Base-by-base conservation (phyloP, 2,797 vertebrate species). In the Pseudochaenichthys georgianus region DNA sequence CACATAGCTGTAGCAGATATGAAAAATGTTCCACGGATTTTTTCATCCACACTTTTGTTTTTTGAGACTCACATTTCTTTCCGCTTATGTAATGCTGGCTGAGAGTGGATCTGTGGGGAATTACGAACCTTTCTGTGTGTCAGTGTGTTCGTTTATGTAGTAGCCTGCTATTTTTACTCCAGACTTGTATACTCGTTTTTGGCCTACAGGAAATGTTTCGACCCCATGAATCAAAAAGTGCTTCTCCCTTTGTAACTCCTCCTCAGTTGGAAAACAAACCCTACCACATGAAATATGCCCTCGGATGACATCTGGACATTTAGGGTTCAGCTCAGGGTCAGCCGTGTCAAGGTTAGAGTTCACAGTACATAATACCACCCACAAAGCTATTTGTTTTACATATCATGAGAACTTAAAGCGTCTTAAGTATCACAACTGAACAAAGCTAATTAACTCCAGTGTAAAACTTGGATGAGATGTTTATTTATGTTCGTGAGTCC, bases 161-260 rank as follows among this genome's bases (percentile, higher is more conserved):
- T 83, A 80, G 68, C 61, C 60, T 75, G 71, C 91, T 94, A 93
- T 93, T 94, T 94, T 91, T 91, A 91, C 82, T 88, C 84, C 81
- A 82, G 78, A 90, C 88, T 89, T 82, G 81, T 91, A 85, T 83
- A 88, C 84, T 89, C 61, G 73, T 83, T 89, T 90, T 87, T 73
- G 87, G 91, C 83, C 84, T 82, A 91, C 90, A 91, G 87, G 88
- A 93, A 90, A 90, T 90, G 78, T 87, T 89, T 86, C 60, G 64
- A 86, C 85, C 89, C 78, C 75, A 59, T 87, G 88, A 93, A 89
- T 93, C 75, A 84, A 89, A 88, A 63, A 81, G 64, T 1, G 45
- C 58, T 46, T 85, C 78, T 81, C 64, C 59, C 73, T 74, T 67
- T 38, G 73, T 48, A 71, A 81, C 88, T 88, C 85, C 80, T 83